phyloP scores from a whole-genome alignment of 1,140 invertebrate genomes.

The Maconellicoccus hirsutus region DNA sequence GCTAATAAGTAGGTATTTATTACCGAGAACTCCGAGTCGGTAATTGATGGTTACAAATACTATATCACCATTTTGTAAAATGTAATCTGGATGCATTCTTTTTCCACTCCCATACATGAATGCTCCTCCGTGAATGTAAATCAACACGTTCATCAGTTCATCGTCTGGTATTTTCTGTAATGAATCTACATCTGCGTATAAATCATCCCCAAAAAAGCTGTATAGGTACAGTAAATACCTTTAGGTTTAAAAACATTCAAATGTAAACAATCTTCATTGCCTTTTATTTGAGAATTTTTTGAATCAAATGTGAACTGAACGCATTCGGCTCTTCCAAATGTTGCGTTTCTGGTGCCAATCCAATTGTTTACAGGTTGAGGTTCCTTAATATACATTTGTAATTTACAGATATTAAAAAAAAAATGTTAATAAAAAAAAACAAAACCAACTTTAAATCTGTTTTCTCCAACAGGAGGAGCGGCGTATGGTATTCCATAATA shows the following conservation, averaged over 20 bases:
- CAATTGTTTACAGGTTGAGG: constrained; percentile 26
- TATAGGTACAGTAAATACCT: background rate
- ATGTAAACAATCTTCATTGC: constrained; percentile 31
- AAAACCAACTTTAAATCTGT: constrained; percentile 42
- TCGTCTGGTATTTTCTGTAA: background rate
- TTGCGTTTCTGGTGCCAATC: constrained; percentile 27
- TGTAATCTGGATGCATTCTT: constrained; percentile 40
- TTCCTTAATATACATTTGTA: constrained; percentile 17
- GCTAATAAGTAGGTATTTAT: too few species aligned
- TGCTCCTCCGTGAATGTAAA: constrained; percentile 47
- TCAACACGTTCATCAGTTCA: constrained; percentile 36
- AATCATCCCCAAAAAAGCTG: too few species aligned
- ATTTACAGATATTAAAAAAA: too few species aligned
- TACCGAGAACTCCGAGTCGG: constrained; percentile 48
- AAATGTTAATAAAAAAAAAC: background rate
- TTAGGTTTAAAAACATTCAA: constrained; percentile 31
- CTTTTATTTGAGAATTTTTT: constrained; percentile 19
- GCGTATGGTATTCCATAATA: constrained; percentile 51
- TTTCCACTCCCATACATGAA: constrained; percentile 43
- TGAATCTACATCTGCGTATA: background rate
- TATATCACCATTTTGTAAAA: constrained; percentile 45
- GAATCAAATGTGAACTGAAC: constrained; percentile 24
- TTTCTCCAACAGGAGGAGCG: constrained; percentile 41
- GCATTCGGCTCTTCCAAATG: constrained; percentile 19
- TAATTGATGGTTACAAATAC: constrained; percentile 52